Evolutionary conservation across 2,113 vertebrate species (phyloP).

Genomic region (Motacilla alba): DNA sequence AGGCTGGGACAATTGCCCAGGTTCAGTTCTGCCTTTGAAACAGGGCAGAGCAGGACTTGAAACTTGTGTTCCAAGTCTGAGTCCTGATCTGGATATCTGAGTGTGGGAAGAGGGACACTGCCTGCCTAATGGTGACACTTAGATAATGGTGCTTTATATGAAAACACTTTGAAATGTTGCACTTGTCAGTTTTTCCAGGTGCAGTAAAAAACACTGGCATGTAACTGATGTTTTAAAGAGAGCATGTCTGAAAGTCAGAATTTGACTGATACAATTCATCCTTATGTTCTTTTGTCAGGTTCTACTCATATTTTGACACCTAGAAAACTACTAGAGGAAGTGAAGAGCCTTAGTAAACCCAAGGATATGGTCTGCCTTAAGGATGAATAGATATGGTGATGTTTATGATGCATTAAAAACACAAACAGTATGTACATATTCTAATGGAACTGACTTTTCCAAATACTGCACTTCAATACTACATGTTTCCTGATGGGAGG

Average conservation of each 20-base stretch:
- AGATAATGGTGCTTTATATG: background rate
- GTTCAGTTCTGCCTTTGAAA: background rate
- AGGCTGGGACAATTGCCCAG: background rate
- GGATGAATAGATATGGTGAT: constrained; percentile 71
- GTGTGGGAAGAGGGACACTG: background rate
- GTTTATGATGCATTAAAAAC: background rate
- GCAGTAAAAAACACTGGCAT: background rate
- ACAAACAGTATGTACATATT: constrained; percentile 55
- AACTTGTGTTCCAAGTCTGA: background rate
- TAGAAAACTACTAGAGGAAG: constrained; percentile 85
- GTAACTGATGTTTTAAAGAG: background rate
- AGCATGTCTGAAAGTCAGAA: background rate
- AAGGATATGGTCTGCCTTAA: constrained; percentile 81
- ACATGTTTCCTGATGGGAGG: background rate
- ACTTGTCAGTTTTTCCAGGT: background rate
- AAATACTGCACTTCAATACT: background rate
- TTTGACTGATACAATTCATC: background rate
- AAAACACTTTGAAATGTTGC: background rate
- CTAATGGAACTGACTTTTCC: constrained; percentile 14
- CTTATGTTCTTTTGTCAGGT: constrained; percentile 71
- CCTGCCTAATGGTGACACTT: background rate
- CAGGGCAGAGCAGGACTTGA: background rate
- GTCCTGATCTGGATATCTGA: background rate
- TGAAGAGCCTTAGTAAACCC: constrained; percentile 87
- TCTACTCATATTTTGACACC: constrained; percentile 94